phyloP scores from a whole-genome alignment of 2,797 vertebrate genomes.

The Smutsia temminckii region DNA sequence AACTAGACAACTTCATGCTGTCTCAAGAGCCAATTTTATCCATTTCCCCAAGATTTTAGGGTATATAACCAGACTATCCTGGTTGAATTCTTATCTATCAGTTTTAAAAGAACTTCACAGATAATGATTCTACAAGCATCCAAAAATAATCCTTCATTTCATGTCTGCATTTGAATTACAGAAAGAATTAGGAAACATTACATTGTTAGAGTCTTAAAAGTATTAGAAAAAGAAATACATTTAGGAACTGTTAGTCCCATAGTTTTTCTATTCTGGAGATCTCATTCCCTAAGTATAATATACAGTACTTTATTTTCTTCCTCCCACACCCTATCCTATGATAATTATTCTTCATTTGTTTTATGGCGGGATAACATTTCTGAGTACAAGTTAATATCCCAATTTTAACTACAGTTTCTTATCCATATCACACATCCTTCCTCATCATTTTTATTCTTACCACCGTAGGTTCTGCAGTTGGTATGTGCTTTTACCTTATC shows the following conservation, averaged over 20 bases:
- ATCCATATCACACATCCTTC: constrained; percentile 70
- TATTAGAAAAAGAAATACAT: not conserved
- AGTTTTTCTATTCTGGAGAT: not conserved
- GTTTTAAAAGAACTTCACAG: not conserved
- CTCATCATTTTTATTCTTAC: constrained; percentile 75
- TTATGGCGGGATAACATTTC: constrained; percentile 50
- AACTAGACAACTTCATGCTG: not conserved
- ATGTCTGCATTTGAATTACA: constrained; percentile 43
- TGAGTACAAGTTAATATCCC: constrained; percentile 59
- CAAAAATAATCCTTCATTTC: constrained; percentile 62
- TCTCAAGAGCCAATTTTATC: not conserved
- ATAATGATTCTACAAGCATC: not conserved
- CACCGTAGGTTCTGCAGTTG: constrained; percentile 57
- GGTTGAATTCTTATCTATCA: not conserved
- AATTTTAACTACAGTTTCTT: constrained; percentile 73
- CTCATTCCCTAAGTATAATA: not conserved
- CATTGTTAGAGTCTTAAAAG: constrained; percentile 52
- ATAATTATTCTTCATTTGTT: constrained; percentile 61
- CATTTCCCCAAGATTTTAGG: not conserved
- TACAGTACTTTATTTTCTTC: not conserved
- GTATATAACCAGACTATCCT: not conserved
- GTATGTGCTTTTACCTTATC: constrained; percentile 57
- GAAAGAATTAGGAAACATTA: constrained; percentile 56
- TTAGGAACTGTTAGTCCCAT: not conserved
- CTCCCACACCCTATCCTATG: not conserved